Conservation (phyloP, 1,140 invertebrate species). For the Steinernema khuongi region DNA sequence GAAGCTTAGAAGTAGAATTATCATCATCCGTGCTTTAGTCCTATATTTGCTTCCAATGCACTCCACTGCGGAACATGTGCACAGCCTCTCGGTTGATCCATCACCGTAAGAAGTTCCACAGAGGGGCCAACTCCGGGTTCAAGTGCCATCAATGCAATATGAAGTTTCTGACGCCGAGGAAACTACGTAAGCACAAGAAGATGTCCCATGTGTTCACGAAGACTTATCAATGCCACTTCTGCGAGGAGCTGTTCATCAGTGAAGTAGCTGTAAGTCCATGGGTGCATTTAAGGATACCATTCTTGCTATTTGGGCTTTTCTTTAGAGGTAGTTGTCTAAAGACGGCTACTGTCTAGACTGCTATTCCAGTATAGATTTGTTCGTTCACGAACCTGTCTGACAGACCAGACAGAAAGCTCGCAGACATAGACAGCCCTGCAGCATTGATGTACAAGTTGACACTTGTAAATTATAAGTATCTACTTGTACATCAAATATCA, state of each 20-base stretch:
- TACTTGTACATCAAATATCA: constrained; percentile 1
- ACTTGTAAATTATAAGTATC: too few species aligned
- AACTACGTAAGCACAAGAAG: constrained; percentile 58
- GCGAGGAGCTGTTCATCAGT: constrained; percentile 55
- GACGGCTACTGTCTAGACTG: too few species aligned
- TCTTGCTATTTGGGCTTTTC: too few species aligned
- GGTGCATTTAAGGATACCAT: too few species aligned
- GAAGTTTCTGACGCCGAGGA: constrained; percentile 56
- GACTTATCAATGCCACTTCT: constrained; percentile 57
- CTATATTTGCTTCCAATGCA: constrained; percentile 56
- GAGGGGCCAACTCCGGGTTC: constrained; percentile 57
- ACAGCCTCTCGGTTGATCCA: constrained; percentile 46
- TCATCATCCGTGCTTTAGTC: constrained; percentile 34
- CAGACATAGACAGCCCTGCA: too few species aligned
- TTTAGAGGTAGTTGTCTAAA: too few species aligned
- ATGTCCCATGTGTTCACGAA: constrained; percentile 59
- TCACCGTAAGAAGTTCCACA: constrained; percentile 55
- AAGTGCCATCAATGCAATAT: constrained; percentile 56
- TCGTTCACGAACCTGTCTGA: too few species aligned
- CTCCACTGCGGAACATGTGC: constrained; percentile 54
- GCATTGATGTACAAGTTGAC: too few species aligned
- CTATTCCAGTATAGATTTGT: too few species aligned
- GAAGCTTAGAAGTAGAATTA: not conserved
- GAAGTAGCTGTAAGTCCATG: constrained; percentile 50
- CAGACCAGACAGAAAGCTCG: too few species aligned